These are phyloP conservation scores for Cydia pomonella DNA, from an alignment of 1,140 invertebrate genomes.

Conservation along the genomic window DNA sequence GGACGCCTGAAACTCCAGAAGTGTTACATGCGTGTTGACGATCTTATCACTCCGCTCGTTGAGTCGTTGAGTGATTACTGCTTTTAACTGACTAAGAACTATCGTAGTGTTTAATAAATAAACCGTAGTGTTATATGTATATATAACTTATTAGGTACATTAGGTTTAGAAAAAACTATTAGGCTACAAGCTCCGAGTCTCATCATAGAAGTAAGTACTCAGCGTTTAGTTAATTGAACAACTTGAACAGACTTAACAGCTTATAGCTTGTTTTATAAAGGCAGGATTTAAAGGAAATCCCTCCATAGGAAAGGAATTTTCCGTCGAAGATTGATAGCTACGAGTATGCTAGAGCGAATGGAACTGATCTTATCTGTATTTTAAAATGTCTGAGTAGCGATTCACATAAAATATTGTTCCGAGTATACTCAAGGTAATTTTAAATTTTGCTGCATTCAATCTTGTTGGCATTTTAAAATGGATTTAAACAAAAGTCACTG, in stretches of 20 bases:
- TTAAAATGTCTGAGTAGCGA: background rate
- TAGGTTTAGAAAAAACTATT: too few relatives aligned
- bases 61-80: too few relatives aligned
- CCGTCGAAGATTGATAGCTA: constrained; percentile 12
- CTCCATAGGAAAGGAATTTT: background rate
- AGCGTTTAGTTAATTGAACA: background rate
- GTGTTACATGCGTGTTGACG: too few relatives aligned
- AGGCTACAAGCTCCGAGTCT: background rate
- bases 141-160: too few relatives aligned
- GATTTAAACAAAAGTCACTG: background rate
- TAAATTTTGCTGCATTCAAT: constrained; percentile 1
- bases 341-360: constrained; percentile 8
- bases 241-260: background rate
- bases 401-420: constrained; percentile 3
- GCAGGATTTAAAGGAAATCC: constrained; percentile 11
- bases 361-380: constrained; percentile 12
- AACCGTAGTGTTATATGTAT: too few relatives aligned
- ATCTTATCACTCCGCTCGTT: too few relatives aligned
- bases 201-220: background rate
- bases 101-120: too few relatives aligned
- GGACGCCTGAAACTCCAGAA: too few relatives aligned
- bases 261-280: constrained; percentile 17
- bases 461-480: constrained; percentile 7
- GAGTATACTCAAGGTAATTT: background rate
- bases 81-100: too few relatives aligned